Evolutionary conservation across 2,888 invertebrate species (phyloP).

Genomic region (Sicus ferrugineus): DNA sequence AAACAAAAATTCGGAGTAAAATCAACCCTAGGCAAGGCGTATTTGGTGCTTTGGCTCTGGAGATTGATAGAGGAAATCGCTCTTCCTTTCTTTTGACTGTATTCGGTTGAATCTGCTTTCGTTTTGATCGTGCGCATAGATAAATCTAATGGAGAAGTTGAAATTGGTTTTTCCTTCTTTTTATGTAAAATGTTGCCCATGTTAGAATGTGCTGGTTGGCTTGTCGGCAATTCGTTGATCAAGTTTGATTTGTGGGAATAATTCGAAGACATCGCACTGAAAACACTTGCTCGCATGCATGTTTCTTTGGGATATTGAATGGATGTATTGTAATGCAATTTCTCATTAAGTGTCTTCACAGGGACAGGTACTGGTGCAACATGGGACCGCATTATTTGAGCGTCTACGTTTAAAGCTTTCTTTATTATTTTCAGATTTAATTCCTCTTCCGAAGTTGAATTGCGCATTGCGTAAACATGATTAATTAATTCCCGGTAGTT

Average conservation of each 20-base stretch:
- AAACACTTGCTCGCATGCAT: not conserved
- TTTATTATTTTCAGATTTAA: conserved; percentile 62
- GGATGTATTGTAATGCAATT: conserved; percentile 8
- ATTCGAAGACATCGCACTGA: not conserved
- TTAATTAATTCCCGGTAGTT: conserved; percentile 62
- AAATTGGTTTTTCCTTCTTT: conserved; percentile 9
- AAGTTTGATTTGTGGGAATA: not conserved
- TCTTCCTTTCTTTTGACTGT: conserved; percentile 45
- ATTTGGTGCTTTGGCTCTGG: conserved; percentile 39
- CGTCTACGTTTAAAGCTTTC: conserved; percentile 58
- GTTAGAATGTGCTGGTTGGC: conserved; percentile 26
- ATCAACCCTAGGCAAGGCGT: conserved; percentile 76
- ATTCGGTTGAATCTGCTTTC: conserved; percentile 85
- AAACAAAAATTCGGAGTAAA: conserved; percentile 76
- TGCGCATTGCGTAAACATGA: conserved; percentile 55
- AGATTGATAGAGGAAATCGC: conserved; percentile 18
- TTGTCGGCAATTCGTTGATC: conserved; percentile 36
- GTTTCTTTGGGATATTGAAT: conserved; percentile 25
- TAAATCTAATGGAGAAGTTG: conserved; percentile 78
- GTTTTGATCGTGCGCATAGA: conserved; percentile 90
- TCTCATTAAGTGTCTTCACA: not conserved
- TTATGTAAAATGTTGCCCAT: not conserved
- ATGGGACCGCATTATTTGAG: conserved; percentile 36
- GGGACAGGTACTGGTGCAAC: conserved; percentile 23
- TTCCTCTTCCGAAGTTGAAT: conserved; percentile 60